These are phyloP conservation scores for Hymenochirus boettgeri DNA, from an alignment of 2,113 vertebrate species.

Conservation along the genomic window DNA sequence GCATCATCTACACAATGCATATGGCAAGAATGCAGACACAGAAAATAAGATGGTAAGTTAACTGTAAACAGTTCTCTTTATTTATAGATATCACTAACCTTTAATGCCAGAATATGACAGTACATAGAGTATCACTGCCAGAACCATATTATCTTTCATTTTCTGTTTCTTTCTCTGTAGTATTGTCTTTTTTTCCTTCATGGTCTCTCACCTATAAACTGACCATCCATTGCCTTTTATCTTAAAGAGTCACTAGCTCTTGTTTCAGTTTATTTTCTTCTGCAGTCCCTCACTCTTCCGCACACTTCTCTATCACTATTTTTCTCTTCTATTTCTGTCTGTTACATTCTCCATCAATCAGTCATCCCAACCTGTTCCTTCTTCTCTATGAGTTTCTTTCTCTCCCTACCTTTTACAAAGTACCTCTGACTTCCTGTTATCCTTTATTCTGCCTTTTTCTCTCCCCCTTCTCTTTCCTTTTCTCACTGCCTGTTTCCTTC, in stretches of 20 bases:
- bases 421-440: background rate
- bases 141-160: background rate
- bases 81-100: slow-evolving; percentile 8
- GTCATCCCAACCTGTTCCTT: background rate
- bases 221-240: no score
- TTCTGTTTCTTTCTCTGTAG: background rate
- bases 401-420: background rate
- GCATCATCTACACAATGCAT: no score
- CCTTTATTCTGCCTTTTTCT: background rate
- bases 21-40: background rate
- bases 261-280: background rate
- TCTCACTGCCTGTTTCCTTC: background rate
- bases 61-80: no score
- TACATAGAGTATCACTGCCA: background rate
- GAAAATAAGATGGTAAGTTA: no score
- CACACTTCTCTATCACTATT: background rate
- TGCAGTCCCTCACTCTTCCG: background rate
- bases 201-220: no score
- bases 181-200: no score
- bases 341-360: background rate
- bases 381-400: background rate
- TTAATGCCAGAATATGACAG: background rate
- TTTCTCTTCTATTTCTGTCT: background rate
- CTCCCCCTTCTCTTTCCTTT: background rate
- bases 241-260: no score